Evolutionary conservation across 1,140 invertebrate species (phyloP).

Genomic region (Psix sp.): DNA sequence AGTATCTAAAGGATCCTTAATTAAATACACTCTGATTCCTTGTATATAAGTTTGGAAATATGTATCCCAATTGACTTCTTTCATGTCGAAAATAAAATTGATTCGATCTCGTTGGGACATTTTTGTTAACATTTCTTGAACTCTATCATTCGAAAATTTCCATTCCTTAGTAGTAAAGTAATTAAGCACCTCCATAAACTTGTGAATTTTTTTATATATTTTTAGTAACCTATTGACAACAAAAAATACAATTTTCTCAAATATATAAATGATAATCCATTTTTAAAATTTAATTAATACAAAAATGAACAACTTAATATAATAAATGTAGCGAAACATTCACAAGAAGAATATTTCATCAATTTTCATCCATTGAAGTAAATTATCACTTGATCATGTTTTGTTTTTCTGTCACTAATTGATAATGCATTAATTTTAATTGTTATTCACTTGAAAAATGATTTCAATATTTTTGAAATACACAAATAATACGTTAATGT

Average conservation of each 20-base stretch:
- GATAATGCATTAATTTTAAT: no score
- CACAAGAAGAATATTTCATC: no score
- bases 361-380: no score
- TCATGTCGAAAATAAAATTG: conserved; percentile 84
- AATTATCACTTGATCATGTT: no score
- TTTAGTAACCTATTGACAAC: conserved; percentile 79
- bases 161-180: conserved; percentile 82
- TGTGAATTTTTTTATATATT: conserved; percentile 83
- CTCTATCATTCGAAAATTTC: conserved; percentile 78
- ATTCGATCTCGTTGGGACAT: conserved; percentile 80
- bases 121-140: conserved; percentile 79
- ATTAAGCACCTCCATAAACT: conserved; percentile 82
- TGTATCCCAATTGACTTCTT: conserved; percentile 79
- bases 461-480: no score
- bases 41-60: conserved; percentile 79
- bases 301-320: no score
- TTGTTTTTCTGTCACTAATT: no score
- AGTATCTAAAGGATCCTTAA: conserved; percentile 80
- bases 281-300: no score
- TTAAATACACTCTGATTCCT: conserved; percentile 79
- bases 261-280: no score
- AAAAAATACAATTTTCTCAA: conserved; percentile 3
- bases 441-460: no score
- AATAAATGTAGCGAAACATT: no score
- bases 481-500: conserved; percentile 1